A percentile compares a stretch with the other conserved stretches of the same genome.
These are phyloP conservation scores for Aphaenogaster ashmeadi DNA, from an alignment of 1,140 invertebrate species.

Conservation along the genomic window DNA sequence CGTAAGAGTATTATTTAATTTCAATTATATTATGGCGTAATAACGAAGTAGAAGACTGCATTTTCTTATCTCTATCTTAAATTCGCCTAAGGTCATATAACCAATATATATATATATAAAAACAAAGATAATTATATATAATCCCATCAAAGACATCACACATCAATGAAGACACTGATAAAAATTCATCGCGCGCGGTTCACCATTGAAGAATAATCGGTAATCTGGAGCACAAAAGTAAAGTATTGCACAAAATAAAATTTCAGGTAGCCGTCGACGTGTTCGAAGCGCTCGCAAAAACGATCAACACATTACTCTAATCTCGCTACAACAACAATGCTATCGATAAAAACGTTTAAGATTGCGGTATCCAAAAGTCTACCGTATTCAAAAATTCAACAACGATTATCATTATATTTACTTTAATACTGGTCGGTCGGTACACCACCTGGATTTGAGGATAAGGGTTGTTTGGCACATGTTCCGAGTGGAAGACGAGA, in stretches of 20 bases:
- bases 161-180: background rate
- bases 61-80: slow-evolving; percentile 20
- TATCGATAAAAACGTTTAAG: slow-evolving; percentile 47
- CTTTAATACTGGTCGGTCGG: slow-evolving; percentile 72
- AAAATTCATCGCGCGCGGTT: slow-evolving; percentile 37
- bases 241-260: slow-evolving; percentile 39
- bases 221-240: background rate
- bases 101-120: slow-evolving; percentile 7
- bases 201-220: slow-evolving; percentile 50
- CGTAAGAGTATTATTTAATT: slow-evolving; percentile 5
- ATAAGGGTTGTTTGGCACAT: slow-evolving; percentile 54
- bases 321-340: slow-evolving; percentile 62
- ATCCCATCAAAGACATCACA: background rate
- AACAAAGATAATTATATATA: slow-evolving; percentile 32
- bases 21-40: slow-evolving; percentile 16
- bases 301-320: slow-evolving; percentile 54
- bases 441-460: slow-evolving; percentile 28
- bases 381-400: slow-evolving; percentile 53
- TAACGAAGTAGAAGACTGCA: slow-evolving; percentile 5
- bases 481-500: slow-evolving; percentile 41
- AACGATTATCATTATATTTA: slow-evolving; percentile 61
- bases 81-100: slow-evolving; percentile 17
- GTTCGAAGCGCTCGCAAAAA: slow-evolving; percentile 42
- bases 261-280: slow-evolving; percentile 40
- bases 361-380: slow-evolving; percentile 62